Percentiles rank a stretch among this genome's conserved stretches.
Evolutionary conservation across 2,797 vertebrate genomes (phyloP).

Genomic region (Salarias fasciatus): DNA sequence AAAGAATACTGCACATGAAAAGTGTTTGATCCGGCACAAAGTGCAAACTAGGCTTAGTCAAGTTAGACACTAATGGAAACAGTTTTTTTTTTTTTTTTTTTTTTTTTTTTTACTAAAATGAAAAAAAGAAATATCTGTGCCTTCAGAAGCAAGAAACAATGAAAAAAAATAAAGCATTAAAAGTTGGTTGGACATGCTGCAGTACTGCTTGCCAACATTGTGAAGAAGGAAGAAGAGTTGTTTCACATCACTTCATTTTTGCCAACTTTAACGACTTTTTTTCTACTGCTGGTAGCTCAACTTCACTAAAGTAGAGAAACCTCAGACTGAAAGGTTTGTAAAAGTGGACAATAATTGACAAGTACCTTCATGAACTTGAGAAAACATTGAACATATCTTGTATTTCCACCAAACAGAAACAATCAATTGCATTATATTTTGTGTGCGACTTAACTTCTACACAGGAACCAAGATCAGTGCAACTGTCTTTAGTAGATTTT

Average conservation of each 20-base stretch:
- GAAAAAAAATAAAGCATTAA: background rate
- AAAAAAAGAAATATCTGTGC: background rate
- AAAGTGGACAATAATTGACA: background rate
- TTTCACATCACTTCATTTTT: background rate
- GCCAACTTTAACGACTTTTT: slow-evolving; percentile 1
- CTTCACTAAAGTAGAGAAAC: slow-evolving; percentile 7
- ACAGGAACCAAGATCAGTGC: too few species aligned
- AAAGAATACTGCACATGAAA: slow-evolving; percentile 24
- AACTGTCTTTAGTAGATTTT: too few species aligned
- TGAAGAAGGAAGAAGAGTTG: too few species aligned
- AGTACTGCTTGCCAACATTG: background rate
- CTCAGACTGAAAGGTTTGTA: background rate
- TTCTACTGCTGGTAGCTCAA: slow-evolving; percentile 8
- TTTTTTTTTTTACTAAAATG: slow-evolving; percentile 3
- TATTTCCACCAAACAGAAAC: too few species aligned
- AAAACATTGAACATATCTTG: background rate
- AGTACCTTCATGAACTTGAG: too few species aligned
- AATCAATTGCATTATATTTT: too few species aligned
- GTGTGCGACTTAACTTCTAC: too few species aligned
- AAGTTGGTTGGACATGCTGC: slow-evolving; percentile 10
- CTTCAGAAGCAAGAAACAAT: background rate
- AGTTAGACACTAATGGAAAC: slow-evolving; percentile 24
- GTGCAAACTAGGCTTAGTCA: slow-evolving; percentile 29
- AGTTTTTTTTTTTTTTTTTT: slow-evolving; percentile 16
- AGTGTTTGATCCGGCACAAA: slow-evolving; percentile 41